These are phyloP conservation scores for Pluvialis apricaria DNA, from an alignment of 2,113 vertebrate genomes.

Conservation along the genomic window DNA sequence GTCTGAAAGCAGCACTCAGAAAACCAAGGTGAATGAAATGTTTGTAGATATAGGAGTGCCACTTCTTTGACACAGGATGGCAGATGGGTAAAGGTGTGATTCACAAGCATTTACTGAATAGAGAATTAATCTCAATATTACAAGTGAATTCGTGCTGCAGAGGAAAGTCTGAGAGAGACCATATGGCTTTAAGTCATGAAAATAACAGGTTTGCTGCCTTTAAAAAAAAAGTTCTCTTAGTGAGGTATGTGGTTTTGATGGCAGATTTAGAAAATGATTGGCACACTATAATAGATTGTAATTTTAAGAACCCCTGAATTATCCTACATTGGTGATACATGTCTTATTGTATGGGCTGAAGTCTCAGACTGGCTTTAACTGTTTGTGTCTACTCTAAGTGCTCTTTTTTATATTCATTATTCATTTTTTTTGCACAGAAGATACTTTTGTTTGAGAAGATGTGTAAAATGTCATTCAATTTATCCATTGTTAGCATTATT, in stretches of 20 bases:
- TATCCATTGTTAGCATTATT: neutral
- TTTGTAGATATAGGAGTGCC: neutral
- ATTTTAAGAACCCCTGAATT: slow-evolving; percentile 19
- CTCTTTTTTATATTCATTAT: neutral
- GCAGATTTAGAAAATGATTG: slow-evolving; percentile 36
- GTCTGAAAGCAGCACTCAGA: neutral
- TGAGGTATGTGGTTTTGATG: slow-evolving; percentile 31
- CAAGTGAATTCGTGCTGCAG: neutral
- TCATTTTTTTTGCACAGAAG: neutral
- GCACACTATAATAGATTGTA: neutral
- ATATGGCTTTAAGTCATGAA: slow-evolving; percentile 37
- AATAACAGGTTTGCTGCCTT: slow-evolving; percentile 31
- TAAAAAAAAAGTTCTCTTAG: neutral
- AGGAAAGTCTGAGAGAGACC: slow-evolving; percentile 10
- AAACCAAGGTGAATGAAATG: neutral
- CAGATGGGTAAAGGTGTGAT: slow-evolving; percentile 1
- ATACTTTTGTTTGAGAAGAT: neutral
- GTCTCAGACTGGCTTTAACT: neutral
- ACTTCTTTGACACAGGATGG: neutral
- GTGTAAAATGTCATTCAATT: neutral
- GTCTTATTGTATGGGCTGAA: neutral
- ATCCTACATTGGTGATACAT: neutral
- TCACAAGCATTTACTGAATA: neutral
- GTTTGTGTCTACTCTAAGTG: neutral
- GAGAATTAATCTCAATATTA: slow-evolving; percentile 23